phyloP scores from a whole-genome alignment of 2,113 vertebrate species.

The Lophotis ruficrista region DNA sequence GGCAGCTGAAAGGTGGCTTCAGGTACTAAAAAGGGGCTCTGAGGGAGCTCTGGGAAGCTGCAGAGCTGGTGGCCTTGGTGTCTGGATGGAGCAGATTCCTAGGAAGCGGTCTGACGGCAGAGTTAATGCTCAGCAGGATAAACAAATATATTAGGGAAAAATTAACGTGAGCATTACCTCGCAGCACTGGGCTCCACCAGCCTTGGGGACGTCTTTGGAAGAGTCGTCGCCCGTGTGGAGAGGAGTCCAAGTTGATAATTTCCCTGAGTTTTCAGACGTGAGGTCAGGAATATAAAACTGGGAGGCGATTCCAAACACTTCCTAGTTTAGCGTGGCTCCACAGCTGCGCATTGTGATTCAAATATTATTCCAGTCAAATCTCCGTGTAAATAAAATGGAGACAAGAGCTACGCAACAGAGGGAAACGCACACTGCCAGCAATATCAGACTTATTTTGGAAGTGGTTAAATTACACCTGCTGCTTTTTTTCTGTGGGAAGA shows the following conservation, averaged over 20 bases:
- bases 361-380: background rate
- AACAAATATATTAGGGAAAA: background rate
- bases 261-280: background rate
- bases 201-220: background rate
- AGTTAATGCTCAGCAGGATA: background rate
- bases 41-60: background rate
- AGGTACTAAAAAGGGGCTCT: background rate
- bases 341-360: background rate
- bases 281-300: background rate
- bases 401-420: background rate
- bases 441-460: background rate
- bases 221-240: accelerated
- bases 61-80: background rate
- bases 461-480: background rate
- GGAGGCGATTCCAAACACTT: background rate
- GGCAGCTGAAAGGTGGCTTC: background rate
- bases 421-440: background rate
- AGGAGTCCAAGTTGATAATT: background rate
- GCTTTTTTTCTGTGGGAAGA: background rate
- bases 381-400: background rate
- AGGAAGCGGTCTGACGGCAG: background rate
- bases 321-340: background rate
- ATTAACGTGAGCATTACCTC: accelerated
- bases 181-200: accelerated
- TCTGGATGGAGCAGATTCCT: background rate